Evolutionary conservation across 2,797 vertebrate species (phyloP), one percentile per base, ranked within the genome.

Genomic region (Hydrolagus colliei): DNA sequence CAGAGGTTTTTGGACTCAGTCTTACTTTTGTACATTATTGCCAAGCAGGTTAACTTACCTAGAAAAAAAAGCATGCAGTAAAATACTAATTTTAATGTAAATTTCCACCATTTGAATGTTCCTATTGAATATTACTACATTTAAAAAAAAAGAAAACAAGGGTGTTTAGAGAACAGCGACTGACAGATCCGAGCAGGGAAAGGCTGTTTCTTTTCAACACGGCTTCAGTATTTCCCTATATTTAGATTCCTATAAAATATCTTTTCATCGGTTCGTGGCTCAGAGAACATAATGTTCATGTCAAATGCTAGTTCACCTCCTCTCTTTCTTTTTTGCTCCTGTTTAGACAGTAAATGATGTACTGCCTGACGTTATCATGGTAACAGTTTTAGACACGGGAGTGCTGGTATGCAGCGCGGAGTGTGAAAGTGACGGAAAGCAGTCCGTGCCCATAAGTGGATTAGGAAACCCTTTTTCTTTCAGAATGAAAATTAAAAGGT

Each of bases 331-430:
- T 77, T 77, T 77, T n/a, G n/a, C 4, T 77, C 12, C 75, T 61
- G 6, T 20, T 77, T 20, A 77, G 41, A 71, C 75, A n/a, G 3
- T 20, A 20, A 61, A 77, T 77, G 52, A 74, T 77, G 20, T 61
- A 59, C 67, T 65, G 61, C 32, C 62, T 65, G 62, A 80, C 35
- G 76, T 32, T 80, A 80, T 27, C 61, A 32, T 32, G n/a, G 77
- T 77, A 61, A 77, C 75, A 59, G 73, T 35, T 76, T 76, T 18
- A 61, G n/a, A 20, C 52, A 77, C 63, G 77, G 76, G 59, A 78
- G 59, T n/a, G 32, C 13, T 80, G 12, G 61, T 18, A 80, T 16
- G 22, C 35, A 27, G 13, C 16, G 62, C 32, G n/a, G 35, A 65
- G 62, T 22, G 32, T 65, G 62, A 65, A 67, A 32, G 41, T 65